phyloP scores from a whole-genome alignment of 2,888 invertebrate species.

The Meteorus cinctellus region DNA sequence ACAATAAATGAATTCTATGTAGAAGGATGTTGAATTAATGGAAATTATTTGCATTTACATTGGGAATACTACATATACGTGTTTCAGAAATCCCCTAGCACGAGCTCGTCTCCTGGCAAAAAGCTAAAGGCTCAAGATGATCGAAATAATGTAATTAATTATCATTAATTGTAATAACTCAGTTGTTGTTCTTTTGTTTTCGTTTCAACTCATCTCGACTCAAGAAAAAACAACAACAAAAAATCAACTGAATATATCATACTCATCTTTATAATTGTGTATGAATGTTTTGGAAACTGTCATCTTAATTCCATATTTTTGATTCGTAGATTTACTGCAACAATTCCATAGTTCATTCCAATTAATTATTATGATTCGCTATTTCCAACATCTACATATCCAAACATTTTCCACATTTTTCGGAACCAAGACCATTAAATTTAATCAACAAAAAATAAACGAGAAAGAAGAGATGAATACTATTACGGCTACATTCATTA shows the following conservation, averaged over 20 bases:
- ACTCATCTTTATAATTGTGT: slow-evolving; percentile 31
- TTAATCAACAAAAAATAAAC: neutral
- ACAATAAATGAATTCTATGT: slow-evolving; percentile 39
- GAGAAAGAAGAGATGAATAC: slow-evolving; percentile 8
- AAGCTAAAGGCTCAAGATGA: slow-evolving; percentile 72
- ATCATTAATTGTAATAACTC: slow-evolving; percentile 69
- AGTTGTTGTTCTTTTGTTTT: slow-evolving; percentile 54
- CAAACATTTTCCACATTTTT: neutral
- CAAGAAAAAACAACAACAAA: neutral
- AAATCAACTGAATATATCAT: slow-evolving; percentile 20
- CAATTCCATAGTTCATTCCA: neutral
- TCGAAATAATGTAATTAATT: slow-evolving; percentile 72
- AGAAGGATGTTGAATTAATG: slow-evolving; percentile 55
- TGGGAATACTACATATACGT: slow-evolving; percentile 63
- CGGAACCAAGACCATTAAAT: neutral
- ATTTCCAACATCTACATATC: neutral
- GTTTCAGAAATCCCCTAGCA: slow-evolving; percentile 72
- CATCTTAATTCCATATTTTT: slow-evolving; percentile 34
- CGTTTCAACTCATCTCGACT: neutral
- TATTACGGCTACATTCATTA: neutral
- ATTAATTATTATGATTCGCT: neutral
- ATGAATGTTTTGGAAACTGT: slow-evolving; percentile 41
- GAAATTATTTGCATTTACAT: slow-evolving; percentile 56
- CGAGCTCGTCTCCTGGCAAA: slow-evolving; percentile 72
- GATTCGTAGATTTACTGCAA: neutral